phyloP scores from a whole-genome alignment of 2,113 vertebrate species.

The Machaerirhynchus nigripectus region DNA sequence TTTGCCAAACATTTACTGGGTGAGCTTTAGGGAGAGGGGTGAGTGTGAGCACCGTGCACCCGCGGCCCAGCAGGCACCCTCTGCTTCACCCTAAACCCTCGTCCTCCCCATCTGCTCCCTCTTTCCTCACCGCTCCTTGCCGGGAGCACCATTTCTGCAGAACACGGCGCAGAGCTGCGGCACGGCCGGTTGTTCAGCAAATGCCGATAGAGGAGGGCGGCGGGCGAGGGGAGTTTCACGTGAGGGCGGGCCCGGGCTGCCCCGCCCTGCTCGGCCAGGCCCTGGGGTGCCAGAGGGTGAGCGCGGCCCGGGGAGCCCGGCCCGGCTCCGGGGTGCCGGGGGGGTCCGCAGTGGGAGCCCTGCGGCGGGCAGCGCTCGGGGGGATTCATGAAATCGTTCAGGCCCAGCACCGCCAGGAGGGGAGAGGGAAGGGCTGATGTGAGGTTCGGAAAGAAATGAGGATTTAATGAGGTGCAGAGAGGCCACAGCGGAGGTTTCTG shows the following conservation, averaged over 20 bases:
- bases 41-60: not conserved
- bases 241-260: not conserved
- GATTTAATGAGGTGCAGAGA: not conserved
- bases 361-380: not conserved
- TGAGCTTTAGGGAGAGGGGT: not conserved
- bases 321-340: not conserved
- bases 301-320: too few relatives aligned
- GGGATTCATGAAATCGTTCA: not conserved
- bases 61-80: not conserved
- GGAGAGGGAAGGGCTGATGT: not conserved
- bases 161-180: not conserved
- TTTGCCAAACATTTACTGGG: not conserved
- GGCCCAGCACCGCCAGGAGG: not conserved
- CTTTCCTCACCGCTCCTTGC: not conserved
- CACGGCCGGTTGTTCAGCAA: not conserved
- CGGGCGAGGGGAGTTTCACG: not conserved
- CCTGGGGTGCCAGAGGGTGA: too few relatives aligned
- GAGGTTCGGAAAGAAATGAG: not conserved
- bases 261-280: too few relatives aligned
- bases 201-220: not conserved
- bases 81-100: not conserved
- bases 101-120: not conserved
- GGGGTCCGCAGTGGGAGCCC: not conserved
- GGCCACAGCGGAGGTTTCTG: not conserved
- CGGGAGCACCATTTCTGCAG: not conserved